Percentiles rank a stretch among this genome's conserved stretches.
These are phyloP conservation scores for Erinaceus europaeus DNA, from an alignment of 2,113 vertebrate genomes.

Conservation along the genomic window DNA sequence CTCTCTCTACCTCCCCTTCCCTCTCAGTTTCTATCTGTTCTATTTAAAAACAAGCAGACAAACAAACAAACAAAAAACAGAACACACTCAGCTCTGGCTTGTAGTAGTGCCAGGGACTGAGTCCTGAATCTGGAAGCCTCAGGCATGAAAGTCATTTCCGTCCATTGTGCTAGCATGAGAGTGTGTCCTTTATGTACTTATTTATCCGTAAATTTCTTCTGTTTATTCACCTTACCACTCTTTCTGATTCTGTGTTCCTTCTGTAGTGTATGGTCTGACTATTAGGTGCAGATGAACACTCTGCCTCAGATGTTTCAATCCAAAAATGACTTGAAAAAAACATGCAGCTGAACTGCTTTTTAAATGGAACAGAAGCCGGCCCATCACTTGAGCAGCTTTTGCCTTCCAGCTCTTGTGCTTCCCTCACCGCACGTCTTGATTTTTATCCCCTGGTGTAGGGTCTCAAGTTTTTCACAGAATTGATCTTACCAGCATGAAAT, in stretches of 20 bases:
- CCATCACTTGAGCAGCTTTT: constrained; percentile 24
- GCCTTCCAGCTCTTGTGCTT: not conserved
- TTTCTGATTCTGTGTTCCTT: constrained; percentile 49
- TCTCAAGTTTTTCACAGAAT: constrained; percentile 22
- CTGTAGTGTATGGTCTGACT: constrained; percentile 31
- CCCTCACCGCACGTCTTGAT: constrained; percentile 20
- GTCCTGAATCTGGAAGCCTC: no score
- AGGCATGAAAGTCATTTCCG: no score
- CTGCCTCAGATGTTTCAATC: constrained; percentile 36
- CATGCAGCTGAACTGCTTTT: no score
- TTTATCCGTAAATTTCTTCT: not conserved
- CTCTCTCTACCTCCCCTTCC: no score
- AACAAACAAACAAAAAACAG: no score
- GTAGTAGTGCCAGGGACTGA: no score
- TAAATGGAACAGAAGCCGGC: not conserved
- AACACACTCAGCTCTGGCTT: no score
- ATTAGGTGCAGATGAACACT: constrained; percentile 51
- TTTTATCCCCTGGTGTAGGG: constrained; percentile 20
- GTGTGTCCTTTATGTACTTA: not conserved
- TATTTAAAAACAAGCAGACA: no score
- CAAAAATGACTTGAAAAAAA: not conserved
- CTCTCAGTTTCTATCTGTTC: not conserved
- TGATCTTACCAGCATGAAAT: constrained; percentile 31
- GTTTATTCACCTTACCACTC: not conserved
- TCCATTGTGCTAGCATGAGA: no score